Conservation (phyloP, 2,113 vertebrate genomes). For the Microcebus griseorufus region DNA sequence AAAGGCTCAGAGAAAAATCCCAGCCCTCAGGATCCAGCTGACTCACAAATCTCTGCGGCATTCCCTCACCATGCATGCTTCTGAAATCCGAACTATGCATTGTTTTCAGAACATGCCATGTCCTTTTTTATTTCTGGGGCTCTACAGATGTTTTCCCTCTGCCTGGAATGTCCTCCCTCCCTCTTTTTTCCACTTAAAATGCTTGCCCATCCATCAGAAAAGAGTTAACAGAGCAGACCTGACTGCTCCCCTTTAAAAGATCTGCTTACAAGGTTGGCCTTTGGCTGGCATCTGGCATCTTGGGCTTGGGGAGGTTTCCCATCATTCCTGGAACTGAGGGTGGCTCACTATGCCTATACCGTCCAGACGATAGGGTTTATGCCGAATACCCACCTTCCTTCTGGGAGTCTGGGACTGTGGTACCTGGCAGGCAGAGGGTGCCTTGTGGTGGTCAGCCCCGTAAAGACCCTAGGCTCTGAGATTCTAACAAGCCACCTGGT, state of each 20-base stretch:
- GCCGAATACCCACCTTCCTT: neutral
- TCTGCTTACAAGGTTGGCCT: neutral
- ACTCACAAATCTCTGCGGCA: neutral
- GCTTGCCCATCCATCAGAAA: neutral
- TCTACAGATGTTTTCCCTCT: neutral
- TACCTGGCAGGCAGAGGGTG: neutral
- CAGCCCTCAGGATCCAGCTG: too few relatives aligned
- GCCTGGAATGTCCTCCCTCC: neutral
- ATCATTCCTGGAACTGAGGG: neutral
- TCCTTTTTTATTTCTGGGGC: neutral
- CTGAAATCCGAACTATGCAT: neutral
- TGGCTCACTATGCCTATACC: too few relatives aligned
- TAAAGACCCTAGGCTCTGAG: neutral
- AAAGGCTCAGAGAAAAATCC: neutral
- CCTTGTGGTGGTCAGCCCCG: neutral
- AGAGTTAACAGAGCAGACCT: neutral
- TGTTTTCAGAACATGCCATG: neutral
- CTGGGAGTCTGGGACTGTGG: neutral
- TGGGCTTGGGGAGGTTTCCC: neutral
- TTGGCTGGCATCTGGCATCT: neutral
- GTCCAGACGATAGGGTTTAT: neutral
- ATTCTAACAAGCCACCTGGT: neutral
- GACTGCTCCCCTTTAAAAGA: neutral
- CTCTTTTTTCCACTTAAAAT: neutral
- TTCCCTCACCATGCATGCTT: neutral